Percentiles rank a stretch among this genome's conserved stretches.
Evolutionary conservation across 1,140 invertebrate genomes (phyloP).

Genomic region (Aphelenchoides avenae): DNA sequence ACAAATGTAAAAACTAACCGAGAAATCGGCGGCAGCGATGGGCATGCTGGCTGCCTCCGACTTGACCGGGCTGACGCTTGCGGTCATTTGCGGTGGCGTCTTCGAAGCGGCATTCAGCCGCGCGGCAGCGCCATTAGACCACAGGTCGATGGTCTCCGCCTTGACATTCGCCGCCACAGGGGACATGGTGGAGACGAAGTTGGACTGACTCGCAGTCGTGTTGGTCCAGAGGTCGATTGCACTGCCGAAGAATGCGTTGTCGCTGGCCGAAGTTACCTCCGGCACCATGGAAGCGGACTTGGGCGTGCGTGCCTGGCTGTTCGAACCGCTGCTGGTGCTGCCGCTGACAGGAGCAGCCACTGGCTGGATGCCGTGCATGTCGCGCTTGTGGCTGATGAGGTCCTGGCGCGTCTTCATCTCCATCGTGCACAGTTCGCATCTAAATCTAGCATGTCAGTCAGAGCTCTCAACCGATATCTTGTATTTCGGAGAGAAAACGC

Average conservation of each 20-base stretch:
- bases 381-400: not conserved
- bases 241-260: no score
- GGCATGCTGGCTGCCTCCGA: no score
- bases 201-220: not conserved
- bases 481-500: no score
- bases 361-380: not conserved
- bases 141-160: not conserved
- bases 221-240: not conserved
- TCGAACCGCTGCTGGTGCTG: not conserved
- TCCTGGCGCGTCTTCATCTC: no score
- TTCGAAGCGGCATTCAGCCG: no score
- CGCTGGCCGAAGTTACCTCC: not conserved
- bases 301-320: not conserved
- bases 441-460: not conserved
- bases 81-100: no score
- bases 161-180: not conserved
- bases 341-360: not conserved
- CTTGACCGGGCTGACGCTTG: no score
- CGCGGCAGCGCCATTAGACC: no score
- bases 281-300: not conserved
- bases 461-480: not conserved
- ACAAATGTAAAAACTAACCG: no score
- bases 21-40: no score
- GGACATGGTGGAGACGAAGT: not conserved
- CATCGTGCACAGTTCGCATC: not conserved